phyloP scores from a whole-genome alignment of 2,888 invertebrate genomes.

The Epistrophe eligans region DNA sequence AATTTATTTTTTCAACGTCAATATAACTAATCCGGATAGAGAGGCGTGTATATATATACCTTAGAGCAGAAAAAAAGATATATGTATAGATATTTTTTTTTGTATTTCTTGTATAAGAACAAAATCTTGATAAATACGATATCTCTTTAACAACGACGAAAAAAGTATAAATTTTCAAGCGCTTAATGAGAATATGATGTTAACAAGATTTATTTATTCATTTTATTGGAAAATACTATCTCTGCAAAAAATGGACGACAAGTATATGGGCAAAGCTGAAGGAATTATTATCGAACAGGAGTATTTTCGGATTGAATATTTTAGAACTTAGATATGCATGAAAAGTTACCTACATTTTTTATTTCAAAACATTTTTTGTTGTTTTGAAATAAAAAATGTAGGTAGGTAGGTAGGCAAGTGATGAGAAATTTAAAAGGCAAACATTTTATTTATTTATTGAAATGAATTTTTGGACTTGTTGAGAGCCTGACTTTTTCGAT shows the following conservation, averaged over 20 bases:
- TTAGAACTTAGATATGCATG: not conserved
- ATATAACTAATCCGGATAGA: conserved; percentile 26
- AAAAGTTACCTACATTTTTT: not conserved
- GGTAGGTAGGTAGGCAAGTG: too few species aligned
- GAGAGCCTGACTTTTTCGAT: not conserved
- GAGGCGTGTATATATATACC: conserved; percentile 5
- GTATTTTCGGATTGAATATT: not conserved
- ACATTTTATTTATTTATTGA: not conserved
- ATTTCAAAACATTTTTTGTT: conserved; percentile 5
- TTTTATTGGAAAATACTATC: conserved; percentile 34
- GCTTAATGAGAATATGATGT: conserved; percentile 64
- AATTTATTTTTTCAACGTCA: conserved; percentile 19
- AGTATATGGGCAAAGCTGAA: not conserved
- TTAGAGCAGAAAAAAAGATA: not conserved
- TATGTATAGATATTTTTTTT: not conserved
- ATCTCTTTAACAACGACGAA: conserved; percentile 3
- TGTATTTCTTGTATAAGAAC: not conserved
- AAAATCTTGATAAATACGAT: conserved; percentile 44
- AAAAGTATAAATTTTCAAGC: not conserved
- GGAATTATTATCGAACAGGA: not conserved
- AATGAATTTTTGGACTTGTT: not conserved
- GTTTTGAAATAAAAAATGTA: too few species aligned
- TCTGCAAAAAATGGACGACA: not conserved
- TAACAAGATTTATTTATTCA: conserved; percentile 58
- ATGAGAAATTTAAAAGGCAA: not conserved